These are phyloP conservation scores for Steinernema khuongi DNA, from an alignment of 1,140 invertebrate species.

Conservation along the genomic window DNA sequence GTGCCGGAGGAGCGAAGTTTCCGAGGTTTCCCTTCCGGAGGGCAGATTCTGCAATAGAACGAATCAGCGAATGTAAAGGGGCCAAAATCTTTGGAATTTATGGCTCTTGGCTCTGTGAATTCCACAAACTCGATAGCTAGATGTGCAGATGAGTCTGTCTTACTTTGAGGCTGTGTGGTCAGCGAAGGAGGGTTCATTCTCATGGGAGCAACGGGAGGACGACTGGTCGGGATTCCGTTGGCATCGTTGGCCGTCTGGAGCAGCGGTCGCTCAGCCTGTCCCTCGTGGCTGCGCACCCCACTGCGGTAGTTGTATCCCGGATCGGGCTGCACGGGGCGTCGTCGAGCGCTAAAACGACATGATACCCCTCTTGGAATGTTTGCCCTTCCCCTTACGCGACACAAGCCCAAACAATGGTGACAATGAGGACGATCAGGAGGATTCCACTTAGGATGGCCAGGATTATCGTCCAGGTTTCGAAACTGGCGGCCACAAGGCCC, in stretches of 20 bases:
- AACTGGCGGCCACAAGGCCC: neutral
- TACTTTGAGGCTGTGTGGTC: neutral
- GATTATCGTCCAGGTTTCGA: neutral
- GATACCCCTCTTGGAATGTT: neutral
- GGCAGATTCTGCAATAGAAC: neutral
- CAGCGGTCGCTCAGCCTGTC: neutral
- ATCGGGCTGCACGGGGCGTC: neutral
- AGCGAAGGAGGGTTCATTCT: slow-evolving; percentile 1
- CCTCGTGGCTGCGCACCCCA: neutral
- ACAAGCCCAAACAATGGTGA: neutral
- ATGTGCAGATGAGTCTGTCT: too few relatives aligned
- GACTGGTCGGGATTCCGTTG: neutral
- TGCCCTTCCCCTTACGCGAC: neutral
- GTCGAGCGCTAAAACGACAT: neutral
- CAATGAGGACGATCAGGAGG: neutral
- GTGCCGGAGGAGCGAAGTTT: neutral
- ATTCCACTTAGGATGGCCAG: neutral
- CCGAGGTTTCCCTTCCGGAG: neutral
- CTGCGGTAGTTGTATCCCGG: slow-evolving; percentile 9
- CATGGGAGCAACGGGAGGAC: neutral
- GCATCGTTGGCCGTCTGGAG: neutral
- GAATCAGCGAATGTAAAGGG: too few relatives aligned
- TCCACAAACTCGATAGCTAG: too few relatives aligned
- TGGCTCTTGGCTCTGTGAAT: too few relatives aligned
- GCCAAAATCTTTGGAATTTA: neutral